Percentiles rank a stretch among this genome's conserved stretches.
Conservation (phyloP, 2,113 vertebrate species). For the Thalassarche chlororhynchos region DNA sequence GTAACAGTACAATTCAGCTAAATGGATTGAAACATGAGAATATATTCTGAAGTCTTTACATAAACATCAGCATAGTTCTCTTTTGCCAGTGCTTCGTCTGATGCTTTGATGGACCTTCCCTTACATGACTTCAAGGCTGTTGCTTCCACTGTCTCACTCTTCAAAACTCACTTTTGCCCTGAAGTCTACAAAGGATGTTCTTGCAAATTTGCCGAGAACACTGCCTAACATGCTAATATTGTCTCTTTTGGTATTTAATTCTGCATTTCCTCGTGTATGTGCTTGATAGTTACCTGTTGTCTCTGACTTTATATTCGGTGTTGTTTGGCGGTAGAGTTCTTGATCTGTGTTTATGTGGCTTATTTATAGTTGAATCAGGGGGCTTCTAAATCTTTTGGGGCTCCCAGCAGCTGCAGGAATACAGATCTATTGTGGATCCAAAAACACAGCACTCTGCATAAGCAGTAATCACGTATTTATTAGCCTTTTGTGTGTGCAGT, state of each 20-base stretch:
- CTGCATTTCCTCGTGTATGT: not conserved
- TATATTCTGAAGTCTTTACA: not conserved
- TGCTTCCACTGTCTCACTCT: not conserved
- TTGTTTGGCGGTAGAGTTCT: not conserved
- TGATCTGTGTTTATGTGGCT: not conserved
- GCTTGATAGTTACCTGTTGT: not conserved
- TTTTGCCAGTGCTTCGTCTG: not conserved
- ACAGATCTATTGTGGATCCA: not conserved
- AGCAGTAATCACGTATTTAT: not conserved
- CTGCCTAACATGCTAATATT: not conserved
- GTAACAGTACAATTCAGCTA: not conserved
- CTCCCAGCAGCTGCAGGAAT: not conserved
- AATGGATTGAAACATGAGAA: not conserved
- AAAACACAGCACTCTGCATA: not conserved
- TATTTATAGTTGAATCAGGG: not conserved
- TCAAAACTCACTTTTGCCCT: not conserved
- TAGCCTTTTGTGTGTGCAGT: not conserved
- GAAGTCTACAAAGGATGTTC: not conserved
- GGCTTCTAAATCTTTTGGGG: not conserved
- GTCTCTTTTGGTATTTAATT: not conserved
- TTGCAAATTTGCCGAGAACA: rapidly evolving
- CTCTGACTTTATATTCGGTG: not conserved
- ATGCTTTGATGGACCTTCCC: not conserved
- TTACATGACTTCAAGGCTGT: not conserved
- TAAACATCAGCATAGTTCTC: not conserved